Evolutionary conservation across 2,113 vertebrate species (phyloP).

Genomic region (Prionailurus viverrinus): DNA sequence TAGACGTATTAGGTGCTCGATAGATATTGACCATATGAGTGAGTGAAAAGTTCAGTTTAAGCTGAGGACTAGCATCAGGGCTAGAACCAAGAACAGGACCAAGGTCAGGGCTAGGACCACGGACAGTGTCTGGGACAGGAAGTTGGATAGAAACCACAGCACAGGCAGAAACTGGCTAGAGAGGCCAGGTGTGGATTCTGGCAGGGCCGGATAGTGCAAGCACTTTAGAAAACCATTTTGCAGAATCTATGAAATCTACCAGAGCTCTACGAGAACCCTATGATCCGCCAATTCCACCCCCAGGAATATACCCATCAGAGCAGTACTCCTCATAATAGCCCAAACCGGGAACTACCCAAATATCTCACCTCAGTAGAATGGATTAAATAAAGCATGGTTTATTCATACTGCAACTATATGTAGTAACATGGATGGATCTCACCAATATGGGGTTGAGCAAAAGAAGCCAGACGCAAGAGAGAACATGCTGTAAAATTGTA

Average conservation of each 20-base stretch:
- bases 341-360: not conserved
- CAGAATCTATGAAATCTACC: not conserved
- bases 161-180: not conserved
- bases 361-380: not conserved
- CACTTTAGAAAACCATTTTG: conserved; percentile 3
- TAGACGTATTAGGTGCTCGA: not conserved
- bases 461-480: not conserved
- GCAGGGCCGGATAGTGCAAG: not conserved
- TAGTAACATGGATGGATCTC: not conserved
- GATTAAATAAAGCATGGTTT: not conserved
- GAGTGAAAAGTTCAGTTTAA: not conserved
- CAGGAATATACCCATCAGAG: not conserved
- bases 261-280: not conserved
- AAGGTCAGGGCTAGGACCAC: conserved; percentile 74
- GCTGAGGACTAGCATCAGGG: not conserved
- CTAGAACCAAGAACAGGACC: conserved; percentile 60
- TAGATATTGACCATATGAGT: not conserved
- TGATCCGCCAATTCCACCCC: not conserved
- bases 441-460: not conserved
- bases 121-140: conserved; percentile 66
- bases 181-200: not conserved
- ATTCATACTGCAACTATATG: not conserved
- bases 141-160: not conserved
- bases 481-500: not conserved
- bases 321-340: not conserved